Evolutionary conservation across 2,797 vertebrate genomes (phyloP), one percentile per base, ranked within the genome.

Genomic region (Xenops minutus): DNA sequence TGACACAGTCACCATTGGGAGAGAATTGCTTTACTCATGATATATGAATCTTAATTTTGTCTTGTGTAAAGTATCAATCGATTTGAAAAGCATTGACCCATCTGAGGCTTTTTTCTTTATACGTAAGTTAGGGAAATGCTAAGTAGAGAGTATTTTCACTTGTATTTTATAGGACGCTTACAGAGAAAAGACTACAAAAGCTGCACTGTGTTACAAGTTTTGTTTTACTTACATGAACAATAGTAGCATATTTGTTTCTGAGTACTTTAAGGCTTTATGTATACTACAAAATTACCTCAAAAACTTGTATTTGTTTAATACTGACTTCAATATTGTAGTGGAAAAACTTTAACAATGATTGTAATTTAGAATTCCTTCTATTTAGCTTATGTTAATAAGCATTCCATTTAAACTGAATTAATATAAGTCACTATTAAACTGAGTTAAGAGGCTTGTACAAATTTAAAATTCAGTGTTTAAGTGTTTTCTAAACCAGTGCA

Each of bases 1-100:
- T 0, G 8, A 58, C 39, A 30, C 55, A 54, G 81, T 46, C 78
- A 26, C 41, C 7, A 6, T 24, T 88, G 55, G 54, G 74, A 80
- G 39, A 80, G 29, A 91, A 85, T 56, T 59, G 9, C 59, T 93
- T 96, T 91, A 84, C 78, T 87, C n/a, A 3, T 37, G 49, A 44
- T 16, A 19, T 78, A 77, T 2, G 5, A 85, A 86, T 78, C 81
- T 75, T 73, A 32, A 75, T 78, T 94, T 95, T 92, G 9, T 76
- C 22, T 48, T 67, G 9, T 73, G 64, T 49, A 67, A 81, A 85
- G 41, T 81, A 74, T 74, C 62, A 29, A 29, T 48, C 9, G 26
- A 39, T 78, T 88, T 1, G 0, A 29, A 92, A 92, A 58, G 12
- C 46, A 36, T 61, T 63, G 46, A 85, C 41, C 1, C 22, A 7